Conservation (phyloP, 2,797 vertebrate species). For the Enteromius treurensis region DNA sequence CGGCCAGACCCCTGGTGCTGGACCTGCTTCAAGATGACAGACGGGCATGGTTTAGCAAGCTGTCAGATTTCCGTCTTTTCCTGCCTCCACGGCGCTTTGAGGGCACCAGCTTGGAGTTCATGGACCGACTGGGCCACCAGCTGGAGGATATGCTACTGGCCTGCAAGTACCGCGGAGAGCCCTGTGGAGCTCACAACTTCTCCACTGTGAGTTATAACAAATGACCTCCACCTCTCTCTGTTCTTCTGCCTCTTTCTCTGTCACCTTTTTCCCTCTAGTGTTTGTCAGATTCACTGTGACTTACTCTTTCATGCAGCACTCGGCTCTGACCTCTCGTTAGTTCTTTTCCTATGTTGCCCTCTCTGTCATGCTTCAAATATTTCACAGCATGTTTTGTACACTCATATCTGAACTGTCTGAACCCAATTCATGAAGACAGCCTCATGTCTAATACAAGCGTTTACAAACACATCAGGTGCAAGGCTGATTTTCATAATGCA, state of each 20-base stretch:
- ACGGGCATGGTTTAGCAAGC: conserved; percentile 91
- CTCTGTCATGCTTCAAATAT: conserved; percentile 9
- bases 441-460: not conserved
- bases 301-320: conserved; percentile 13
- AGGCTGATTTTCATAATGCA: conserved; percentile 28
- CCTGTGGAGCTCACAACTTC: conserved; percentile 96
- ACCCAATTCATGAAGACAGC: conserved; percentile 9
- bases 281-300: conserved; percentile 8
- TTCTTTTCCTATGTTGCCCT: conserved; percentile 9
- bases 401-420: not conserved
- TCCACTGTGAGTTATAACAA: conserved; percentile 89
- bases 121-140: conserved; percentile 96
- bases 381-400: conserved; percentile 16
- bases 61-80: conserved; percentile 96
- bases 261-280: not conserved
- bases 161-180: conserved; percentile 95
- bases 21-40: conserved; percentile 91
- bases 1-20: conserved; percentile 87
- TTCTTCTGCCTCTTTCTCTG: not conserved
- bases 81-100: conserved; percentile 95
- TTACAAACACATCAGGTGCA: conserved; percentile 35
- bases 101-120: conserved; percentile 94
- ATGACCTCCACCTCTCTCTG: conserved; percentile 57
- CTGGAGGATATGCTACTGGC: conserved; percentile 97
- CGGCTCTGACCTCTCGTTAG: conserved; percentile 1